These are phyloP conservation scores for Leptopilina clavipes DNA, from an alignment of 1,140 invertebrate genomes.

Conservation along the genomic window DNA sequence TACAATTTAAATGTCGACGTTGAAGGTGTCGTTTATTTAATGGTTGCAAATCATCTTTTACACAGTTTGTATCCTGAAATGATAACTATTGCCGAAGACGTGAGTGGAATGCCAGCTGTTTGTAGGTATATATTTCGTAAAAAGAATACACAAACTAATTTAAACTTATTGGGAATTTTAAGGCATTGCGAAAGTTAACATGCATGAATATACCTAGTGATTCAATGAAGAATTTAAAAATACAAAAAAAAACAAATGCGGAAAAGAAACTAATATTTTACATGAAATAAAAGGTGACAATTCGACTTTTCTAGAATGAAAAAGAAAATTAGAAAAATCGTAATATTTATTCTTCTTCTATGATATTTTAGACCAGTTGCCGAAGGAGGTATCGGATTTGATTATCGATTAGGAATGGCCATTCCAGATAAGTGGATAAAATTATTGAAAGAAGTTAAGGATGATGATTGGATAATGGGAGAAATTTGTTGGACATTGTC, in stretches of 20 bases:
- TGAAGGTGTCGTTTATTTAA: constrained; percentile 95
- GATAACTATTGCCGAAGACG: constrained; percentile 98
- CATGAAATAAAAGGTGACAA: neutral
- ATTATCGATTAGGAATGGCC: constrained; percentile 98
- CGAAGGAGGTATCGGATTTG: constrained; percentile 97
- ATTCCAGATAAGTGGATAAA: constrained; percentile 99
- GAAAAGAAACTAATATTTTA: neutral
- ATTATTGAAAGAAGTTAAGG: constrained; percentile 86
- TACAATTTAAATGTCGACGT: constrained; percentile 97
- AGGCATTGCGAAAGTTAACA: neutral
- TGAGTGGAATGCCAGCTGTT: constrained; percentile 98
- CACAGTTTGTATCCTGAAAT: constrained; percentile 89
- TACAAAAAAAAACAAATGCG: neutral
- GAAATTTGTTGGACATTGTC: constrained; percentile 95
- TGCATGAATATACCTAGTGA: neutral
- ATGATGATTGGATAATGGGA: constrained; percentile 97
- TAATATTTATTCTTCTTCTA: neutral
- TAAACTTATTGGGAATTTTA: constrained; percentile 1
- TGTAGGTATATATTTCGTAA: constrained; percentile 79
- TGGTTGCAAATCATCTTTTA: constrained; percentile 95
- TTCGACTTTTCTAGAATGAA: neutral
- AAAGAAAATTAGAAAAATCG: neutral
- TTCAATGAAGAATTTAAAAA: neutral
- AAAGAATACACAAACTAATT: neutral
- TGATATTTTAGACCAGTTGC: constrained; percentile 79